These are phyloP conservation scores for Tromatobia lineatoria DNA, from an alignment of 2,888 invertebrate species.

Conservation along the genomic window DNA sequence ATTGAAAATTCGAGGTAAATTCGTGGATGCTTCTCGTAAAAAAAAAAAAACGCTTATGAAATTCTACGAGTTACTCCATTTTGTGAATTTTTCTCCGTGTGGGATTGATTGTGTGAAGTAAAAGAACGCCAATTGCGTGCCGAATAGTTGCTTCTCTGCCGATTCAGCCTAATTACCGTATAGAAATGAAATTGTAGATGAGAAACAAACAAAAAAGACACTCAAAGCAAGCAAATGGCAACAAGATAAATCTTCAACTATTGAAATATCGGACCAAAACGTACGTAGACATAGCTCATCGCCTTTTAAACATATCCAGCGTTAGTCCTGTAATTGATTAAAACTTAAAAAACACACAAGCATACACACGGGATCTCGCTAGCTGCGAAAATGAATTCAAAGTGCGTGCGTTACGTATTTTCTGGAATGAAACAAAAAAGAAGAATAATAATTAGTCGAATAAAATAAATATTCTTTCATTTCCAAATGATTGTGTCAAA, in stretches of 20 bases:
- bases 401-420: conserved; percentile 44
- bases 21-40: conserved; percentile 31
- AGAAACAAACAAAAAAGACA: neutral
- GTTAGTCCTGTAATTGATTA: conserved; percentile 73
- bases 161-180: conserved; percentile 66
- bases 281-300: conserved; percentile 77
- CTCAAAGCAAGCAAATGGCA: conserved; percentile 26
- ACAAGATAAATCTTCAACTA: conserved; percentile 62
- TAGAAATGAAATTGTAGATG: conserved; percentile 24
- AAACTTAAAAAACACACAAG: conserved; percentile 35
- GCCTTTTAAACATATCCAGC: conserved; percentile 81
- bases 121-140: conserved; percentile 15
- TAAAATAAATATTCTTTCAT: conserved; percentile 49
- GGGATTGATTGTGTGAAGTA: conserved; percentile 10
- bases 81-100: conserved; percentile 41
- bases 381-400: neutral
- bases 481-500: conserved; percentile 37
- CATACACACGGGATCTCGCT: conserved; percentile 22
- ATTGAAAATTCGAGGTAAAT: conserved; percentile 3
- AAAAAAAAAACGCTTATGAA: neutral
- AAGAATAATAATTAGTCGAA: conserved; percentile 21
- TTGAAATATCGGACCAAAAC: conserved; percentile 79
- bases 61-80: conserved; percentile 38
- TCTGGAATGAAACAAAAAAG: conserved; percentile 43
- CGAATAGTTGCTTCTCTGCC: conserved; percentile 48